phyloP scores from a whole-genome alignment of 2,888 invertebrate species.

The Arge pagana region DNA sequence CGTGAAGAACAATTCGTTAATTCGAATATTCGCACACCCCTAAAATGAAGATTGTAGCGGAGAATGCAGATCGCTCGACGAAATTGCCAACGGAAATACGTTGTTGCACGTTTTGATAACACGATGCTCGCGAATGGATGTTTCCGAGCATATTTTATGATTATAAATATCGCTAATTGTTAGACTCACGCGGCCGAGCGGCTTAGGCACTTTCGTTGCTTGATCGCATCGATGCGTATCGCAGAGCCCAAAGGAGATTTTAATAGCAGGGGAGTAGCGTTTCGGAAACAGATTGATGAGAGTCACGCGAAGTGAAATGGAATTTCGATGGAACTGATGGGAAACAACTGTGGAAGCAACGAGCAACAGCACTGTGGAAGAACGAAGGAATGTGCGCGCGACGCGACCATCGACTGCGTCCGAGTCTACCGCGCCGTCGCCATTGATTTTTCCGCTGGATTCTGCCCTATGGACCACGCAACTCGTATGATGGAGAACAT shows the following conservation, averaged over 20 bases:
- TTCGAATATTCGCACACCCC: too few species aligned
- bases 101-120: too few species aligned
- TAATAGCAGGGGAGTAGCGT: slow-evolving; percentile 14
- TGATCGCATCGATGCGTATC: slow-evolving; percentile 19
- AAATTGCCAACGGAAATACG: background rate
- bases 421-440: slow-evolving; percentile 37
- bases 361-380: slow-evolving; percentile 32
- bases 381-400: slow-evolving; percentile 46
- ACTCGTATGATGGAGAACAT: too few species aligned
- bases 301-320: slow-evolving; percentile 36
- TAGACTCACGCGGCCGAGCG: slow-evolving; percentile 15
- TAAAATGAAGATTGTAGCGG: too few species aligned
- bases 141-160: background rate
- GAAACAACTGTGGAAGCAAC: slow-evolving; percentile 32
- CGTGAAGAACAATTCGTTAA: too few species aligned
- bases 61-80: too few species aligned
- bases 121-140: background rate
- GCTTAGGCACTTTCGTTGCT: slow-evolving; percentile 17
- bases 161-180: background rate
- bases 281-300: slow-evolving; percentile 23
- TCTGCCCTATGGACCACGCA: slow-evolving; percentile 55
- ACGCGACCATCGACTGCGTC: slow-evolving; percentile 41
- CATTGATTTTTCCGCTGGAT: slow-evolving; percentile 54
- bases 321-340: slow-evolving; percentile 29
- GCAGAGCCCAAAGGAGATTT: slow-evolving; percentile 10